Percentiles rank a stretch among this genome's conserved stretches.
Conservation (phyloP, 2,797 vertebrate species). For the Hyperoplus immaculatus region DNA sequence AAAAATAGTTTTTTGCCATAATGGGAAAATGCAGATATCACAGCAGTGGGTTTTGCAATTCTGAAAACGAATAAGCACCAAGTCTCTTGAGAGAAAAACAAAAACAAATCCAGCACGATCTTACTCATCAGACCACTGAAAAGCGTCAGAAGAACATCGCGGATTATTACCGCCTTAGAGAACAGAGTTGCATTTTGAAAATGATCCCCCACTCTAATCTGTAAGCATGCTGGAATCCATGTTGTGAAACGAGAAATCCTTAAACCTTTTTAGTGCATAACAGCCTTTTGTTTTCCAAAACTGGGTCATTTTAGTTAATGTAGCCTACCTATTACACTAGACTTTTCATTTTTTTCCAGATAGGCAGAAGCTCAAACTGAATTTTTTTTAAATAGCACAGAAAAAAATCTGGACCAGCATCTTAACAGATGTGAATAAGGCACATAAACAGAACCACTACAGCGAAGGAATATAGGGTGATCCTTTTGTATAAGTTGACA, state of each 20-base stretch:
- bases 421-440: constrained; percentile 50
- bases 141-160: constrained; percentile 83
- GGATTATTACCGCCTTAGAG: constrained; percentile 83
- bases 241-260: constrained; percentile 79
- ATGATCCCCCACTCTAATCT: constrained; percentile 82
- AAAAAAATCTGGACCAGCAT: constrained; percentile 67
- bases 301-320: constrained; percentile 82
- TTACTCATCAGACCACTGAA: constrained; percentile 77
- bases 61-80: constrained; percentile 56
- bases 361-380: constrained; percentile 53
- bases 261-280: constrained; percentile 84
- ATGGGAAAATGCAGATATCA: constrained; percentile 38
- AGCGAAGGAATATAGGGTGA: constrained; percentile 19
- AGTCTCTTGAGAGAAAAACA: constrained; percentile 28
- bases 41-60: constrained; percentile 52
- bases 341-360: constrained; percentile 70
- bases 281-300: constrained; percentile 74
- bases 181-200: constrained; percentile 76
- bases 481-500: constrained; percentile 23
- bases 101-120: constrained; percentile 75
- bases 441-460: constrained; percentile 29
- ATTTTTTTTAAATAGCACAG: constrained; percentile 73
- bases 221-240: constrained; percentile 82
- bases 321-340: constrained; percentile 69
- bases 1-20: constrained; percentile 39